A percentile compares a stretch with the other conserved stretches of the same genome.
phyloP scores from a whole-genome alignment of 1,140 invertebrate genomes.

The Delia radicum region DNA sequence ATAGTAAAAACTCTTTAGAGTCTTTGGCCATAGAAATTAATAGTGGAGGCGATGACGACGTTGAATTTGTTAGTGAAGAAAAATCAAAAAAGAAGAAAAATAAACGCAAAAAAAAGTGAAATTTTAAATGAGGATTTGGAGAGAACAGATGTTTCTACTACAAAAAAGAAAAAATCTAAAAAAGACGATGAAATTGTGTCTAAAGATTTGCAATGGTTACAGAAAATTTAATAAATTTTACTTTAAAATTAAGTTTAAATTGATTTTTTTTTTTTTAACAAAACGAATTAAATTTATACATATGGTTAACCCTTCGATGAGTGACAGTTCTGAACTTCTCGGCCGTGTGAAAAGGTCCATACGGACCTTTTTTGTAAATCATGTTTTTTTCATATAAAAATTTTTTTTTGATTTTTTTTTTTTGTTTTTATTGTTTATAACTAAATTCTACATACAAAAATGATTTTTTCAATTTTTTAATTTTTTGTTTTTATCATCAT shows the following conservation, averaged over 20 bases:
- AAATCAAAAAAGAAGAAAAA: slow-evolving; percentile 25
- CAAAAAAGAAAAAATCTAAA: slow-evolving; percentile 27
- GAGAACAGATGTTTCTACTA: neutral
- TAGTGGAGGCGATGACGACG: slow-evolving; percentile 13
- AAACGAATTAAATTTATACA: no score
- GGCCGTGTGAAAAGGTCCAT: no score
- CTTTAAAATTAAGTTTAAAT: neutral
- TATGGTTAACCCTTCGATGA: no score
- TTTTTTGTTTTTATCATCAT: no score
- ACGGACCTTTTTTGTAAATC: no score
- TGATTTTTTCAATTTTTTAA: no score
- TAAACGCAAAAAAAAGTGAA: neutral
- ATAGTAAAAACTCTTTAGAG: neutral
- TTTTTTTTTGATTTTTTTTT: no score
- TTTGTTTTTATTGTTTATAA: no score
- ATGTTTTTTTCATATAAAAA: no score
- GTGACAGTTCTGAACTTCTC: no score
- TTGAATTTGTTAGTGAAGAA: neutral
- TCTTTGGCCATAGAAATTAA: neutral
- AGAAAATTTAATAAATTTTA: slow-evolving; percentile 18
- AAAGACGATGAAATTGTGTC: slow-evolving; percentile 17
- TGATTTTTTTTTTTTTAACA: no score
- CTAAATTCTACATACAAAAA: no score
- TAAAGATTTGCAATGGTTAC: slow-evolving; percentile 27
- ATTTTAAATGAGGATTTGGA: neutral